phyloP scores from a whole-genome alignment of 2,797 vertebrate species.

The Alcedo quadribrachys region DNA sequence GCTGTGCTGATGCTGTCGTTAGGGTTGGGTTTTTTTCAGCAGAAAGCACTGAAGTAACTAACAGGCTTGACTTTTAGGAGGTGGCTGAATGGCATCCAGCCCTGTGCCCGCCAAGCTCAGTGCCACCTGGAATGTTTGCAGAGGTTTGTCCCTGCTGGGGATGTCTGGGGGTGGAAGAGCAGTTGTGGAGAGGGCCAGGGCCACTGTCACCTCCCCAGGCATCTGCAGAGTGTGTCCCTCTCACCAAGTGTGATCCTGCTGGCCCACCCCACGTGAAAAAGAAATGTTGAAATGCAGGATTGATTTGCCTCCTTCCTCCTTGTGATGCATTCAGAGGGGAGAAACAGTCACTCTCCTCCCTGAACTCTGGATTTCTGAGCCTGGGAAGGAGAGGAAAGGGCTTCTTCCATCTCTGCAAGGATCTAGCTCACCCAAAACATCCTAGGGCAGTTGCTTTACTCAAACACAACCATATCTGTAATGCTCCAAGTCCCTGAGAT shows the following conservation, averaged over 20 bases:
- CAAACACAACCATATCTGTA: not conserved
- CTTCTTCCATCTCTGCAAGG: not conserved
- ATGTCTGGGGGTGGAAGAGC: not conserved
- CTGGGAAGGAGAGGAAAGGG: not conserved
- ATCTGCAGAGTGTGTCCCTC: not conserved
- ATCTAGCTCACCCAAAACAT: not conserved
- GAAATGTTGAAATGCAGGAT: not conserved
- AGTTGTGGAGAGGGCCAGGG: not conserved
- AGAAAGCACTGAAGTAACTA: not conserved
- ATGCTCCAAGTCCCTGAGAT: not conserved
- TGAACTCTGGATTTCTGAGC: not conserved
- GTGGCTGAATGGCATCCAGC: not conserved
- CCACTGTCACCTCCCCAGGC: not conserved
- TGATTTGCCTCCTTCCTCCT: not conserved
- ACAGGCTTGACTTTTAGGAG: not conserved
- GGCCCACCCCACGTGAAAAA: not conserved
- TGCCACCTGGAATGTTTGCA: not conserved
- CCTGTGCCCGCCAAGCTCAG: not conserved
- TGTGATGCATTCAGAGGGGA: rapidly evolving
- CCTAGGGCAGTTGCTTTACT: not conserved
- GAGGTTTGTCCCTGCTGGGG: not conserved
- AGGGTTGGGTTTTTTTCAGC: not conserved
- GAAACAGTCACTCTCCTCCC: not conserved
- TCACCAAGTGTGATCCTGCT: not conserved
- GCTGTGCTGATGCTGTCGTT: not conserved